A percentile compares a stretch with the other conserved stretches of the same genome.
Conservation (phyloP, 1,140 invertebrate species). For the Drosophila albomicans region DNA sequence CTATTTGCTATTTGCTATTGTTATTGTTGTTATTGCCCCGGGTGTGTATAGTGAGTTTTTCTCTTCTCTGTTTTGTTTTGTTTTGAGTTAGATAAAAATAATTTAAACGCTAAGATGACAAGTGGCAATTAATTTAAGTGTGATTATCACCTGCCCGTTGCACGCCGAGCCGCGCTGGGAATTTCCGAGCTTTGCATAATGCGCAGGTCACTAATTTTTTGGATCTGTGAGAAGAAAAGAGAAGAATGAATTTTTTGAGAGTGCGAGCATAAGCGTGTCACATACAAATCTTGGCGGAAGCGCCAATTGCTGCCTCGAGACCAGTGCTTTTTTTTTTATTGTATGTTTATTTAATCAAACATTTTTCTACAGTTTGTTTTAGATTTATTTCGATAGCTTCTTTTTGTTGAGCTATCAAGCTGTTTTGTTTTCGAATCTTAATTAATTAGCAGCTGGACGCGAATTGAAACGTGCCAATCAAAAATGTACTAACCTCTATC, state of each 20-base stretch:
- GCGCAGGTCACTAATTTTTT: conserved; percentile 73
- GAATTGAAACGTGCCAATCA: conserved; percentile 69
- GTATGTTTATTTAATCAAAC: conserved; percentile 1
- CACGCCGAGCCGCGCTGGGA: conserved; percentile 59
- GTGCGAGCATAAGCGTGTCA: conserved; percentile 58
- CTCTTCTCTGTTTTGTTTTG: conserved; percentile 41
- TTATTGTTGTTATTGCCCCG: conserved; percentile 24
- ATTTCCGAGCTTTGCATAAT: conserved; percentile 69
- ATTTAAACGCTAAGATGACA: conserved; percentile 82
- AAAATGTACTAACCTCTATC: conserved; percentile 77
- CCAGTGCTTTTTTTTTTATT: neutral
- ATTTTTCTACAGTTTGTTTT: conserved; percentile 6
- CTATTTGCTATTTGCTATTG: conserved; percentile 13
- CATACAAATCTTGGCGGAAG: conserved; percentile 36
- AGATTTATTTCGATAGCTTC: conserved; percentile 26
- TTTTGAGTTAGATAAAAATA: conserved; percentile 75
- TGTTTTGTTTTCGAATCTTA: conserved; percentile 53
- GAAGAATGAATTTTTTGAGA: conserved; percentile 43
- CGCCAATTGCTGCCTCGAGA: conserved; percentile 13
- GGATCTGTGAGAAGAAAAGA: conserved; percentile 50
- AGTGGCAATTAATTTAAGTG: conserved; percentile 84
- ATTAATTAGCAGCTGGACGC: conserved; percentile 43
- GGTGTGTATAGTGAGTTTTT: conserved; percentile 11
- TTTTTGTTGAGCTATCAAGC: conserved; percentile 23
- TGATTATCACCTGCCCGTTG: conserved; percentile 79